Evolutionary conservation across 2,797 vertebrate species (phyloP).

Genomic region (Pseudochirops corinnae): DNA sequence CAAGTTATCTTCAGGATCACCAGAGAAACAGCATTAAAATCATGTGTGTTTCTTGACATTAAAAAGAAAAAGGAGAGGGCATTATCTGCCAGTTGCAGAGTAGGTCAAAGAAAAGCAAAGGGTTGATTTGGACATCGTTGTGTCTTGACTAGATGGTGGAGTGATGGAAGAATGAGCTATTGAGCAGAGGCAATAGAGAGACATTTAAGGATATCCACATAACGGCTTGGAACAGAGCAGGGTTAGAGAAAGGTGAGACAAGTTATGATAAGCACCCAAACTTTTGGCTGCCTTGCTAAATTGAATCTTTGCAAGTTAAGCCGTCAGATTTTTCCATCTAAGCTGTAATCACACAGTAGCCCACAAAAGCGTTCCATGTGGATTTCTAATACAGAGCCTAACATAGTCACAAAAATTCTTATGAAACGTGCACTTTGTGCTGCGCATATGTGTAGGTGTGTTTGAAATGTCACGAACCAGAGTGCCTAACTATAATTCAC

Average conservation of each 20-base stretch:
- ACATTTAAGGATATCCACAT: slow-evolving; percentile 31
- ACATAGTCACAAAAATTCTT: slow-evolving; percentile 69
- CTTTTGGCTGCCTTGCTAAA: slow-evolving; percentile 51
- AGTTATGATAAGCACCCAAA: slow-evolving; percentile 69
- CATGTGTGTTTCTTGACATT: slow-evolving; percentile 57
- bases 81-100: slow-evolving; percentile 67
- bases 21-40: slow-evolving; percentile 62
- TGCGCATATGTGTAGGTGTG: slow-evolving; percentile 75
- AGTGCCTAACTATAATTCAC: slow-evolving; percentile 67
- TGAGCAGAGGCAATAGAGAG: slow-evolving; percentile 50
- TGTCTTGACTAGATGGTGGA: slow-evolving; percentile 42
- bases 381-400: slow-evolving; percentile 75
- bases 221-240: slow-evolving; percentile 42
- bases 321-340: slow-evolving; percentile 68
- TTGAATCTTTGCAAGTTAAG: slow-evolving; percentile 47
- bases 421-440: slow-evolving; percentile 70
- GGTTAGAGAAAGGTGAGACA: slow-evolving; percentile 66
- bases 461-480: slow-evolving; percentile 74
- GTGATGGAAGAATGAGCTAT: slow-evolving; percentile 55
- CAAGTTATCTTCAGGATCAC: slow-evolving; percentile 57
- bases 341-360: slow-evolving; percentile 43
- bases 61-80: slow-evolving; percentile 77
- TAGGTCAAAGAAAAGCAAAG: slow-evolving; percentile 70
- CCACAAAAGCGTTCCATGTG: slow-evolving; percentile 65
- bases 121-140: slow-evolving; percentile 41